Base-by-base conservation (phyloP, 2,797 vertebrate species). In the Mus spretus region DNA sequence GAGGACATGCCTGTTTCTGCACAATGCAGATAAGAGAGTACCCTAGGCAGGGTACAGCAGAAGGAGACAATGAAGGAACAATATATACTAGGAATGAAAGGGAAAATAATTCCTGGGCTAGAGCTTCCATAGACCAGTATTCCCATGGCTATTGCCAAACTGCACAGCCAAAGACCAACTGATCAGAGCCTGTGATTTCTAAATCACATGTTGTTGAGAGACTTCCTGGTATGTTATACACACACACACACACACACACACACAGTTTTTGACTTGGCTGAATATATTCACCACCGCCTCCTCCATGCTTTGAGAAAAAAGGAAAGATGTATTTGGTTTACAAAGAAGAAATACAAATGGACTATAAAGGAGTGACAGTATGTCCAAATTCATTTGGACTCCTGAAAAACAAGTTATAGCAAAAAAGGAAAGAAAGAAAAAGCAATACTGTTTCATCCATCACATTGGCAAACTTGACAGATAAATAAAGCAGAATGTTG, bases 261-360 rank as follows among this genome's bases (percentile, higher is more conserved):
- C 44, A 63, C 61, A 63, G 63, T 40, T 63, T 63, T 63, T 63
- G 61, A 77, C 37, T 95, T 89, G 89, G 50, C 53, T 93, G 53
- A 89, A 63, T 80, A 67, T 84, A 72, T 44, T 24, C 37, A 75
- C 22, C 74, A 44, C 74, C 93, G 12, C 82, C 44, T 93, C 93
- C 53, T 92, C 89, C 79, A 83, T 89, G 91, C 53, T 95, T 9
- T 93, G 91, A 94, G 61, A 75, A 94, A 94, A 61, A 88, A 88
- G 55, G 61, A 74, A 72, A 96, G 50, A 94, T 50, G n/a, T 22
- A 83, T 77, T 93, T 94, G 50, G 19, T 88, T 89, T 75, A 79
- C 75, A 70, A 75, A 95, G 86, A 89, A 70, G 61, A 89, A 93
- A 94, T 44, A 86, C 15, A 92, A 91, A 83, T 84, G 19, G 19